A percentile compares a stretch with the other conserved stretches of the same genome.
phyloP scores from a whole-genome alignment of 2,888 invertebrate genomes.

The Laspeyria flexula region DNA sequence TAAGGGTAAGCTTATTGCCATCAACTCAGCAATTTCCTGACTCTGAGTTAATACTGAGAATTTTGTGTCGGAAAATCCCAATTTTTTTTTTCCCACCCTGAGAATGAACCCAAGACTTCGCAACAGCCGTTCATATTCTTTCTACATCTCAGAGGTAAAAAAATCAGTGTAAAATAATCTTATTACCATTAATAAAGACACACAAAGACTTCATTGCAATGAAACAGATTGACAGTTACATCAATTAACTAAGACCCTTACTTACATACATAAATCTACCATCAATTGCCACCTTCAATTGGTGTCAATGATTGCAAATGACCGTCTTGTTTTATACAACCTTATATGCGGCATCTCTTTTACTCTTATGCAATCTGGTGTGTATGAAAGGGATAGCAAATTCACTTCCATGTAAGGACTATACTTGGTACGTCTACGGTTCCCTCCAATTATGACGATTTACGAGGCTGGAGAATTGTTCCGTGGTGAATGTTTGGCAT shows the following conservation, averaged over 20 bases:
- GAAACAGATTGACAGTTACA: conserved; percentile 14
- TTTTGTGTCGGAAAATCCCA: too few species aligned
- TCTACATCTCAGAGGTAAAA: too few species aligned
- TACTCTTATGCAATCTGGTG: neutral
- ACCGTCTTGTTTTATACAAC: conserved; percentile 32
- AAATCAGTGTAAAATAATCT: neutral
- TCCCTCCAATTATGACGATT: conserved; percentile 69
- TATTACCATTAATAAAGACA: conserved; percentile 5
- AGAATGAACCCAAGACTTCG: too few species aligned
- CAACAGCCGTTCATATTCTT: too few species aligned
- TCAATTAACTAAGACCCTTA: conserved; percentile 14
- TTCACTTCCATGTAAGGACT: conserved; percentile 30
- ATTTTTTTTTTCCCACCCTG: too few species aligned
- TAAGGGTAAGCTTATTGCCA: too few species aligned
- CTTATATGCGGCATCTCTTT: conserved; percentile 8
- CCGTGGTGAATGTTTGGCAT: conserved; percentile 25
- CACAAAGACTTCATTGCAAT: conserved; percentile 11
- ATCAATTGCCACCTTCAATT: conserved; percentile 32
- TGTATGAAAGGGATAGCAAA: conserved; percentile 20
- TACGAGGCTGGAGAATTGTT: conserved; percentile 59
- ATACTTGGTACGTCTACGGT: conserved; percentile 47
- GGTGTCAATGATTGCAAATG: conserved; percentile 42
- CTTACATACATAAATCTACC: conserved; percentile 15
- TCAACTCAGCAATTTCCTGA: too few species aligned
- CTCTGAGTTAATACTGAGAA: too few species aligned